Base-by-base conservation (phyloP, 1,140 invertebrate genomes). In the Drosophila kohkoa region DNA sequence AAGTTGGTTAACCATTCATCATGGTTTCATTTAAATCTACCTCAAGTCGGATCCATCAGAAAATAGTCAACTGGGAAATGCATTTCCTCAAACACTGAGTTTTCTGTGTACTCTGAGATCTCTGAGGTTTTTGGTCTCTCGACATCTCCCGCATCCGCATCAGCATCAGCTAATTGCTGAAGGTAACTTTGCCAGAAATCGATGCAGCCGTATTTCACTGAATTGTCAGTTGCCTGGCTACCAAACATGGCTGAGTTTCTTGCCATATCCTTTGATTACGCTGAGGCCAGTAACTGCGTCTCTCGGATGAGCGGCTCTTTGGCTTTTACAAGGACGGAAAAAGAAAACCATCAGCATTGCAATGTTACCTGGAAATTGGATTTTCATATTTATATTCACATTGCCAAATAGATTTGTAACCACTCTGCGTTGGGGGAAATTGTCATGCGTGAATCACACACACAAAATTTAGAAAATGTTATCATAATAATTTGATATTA, bases 291-390 rank as follows among this genome's bases (percentile, higher is more conserved):
- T 11, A 13, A 13, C 11, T 43, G n/a, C n/a, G 41, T 43, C n/a
- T 43, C 10, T 43, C 41, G 41, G 41, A 13, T 43, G 41, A 43
- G 41, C 41, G 41, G n/a, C 41, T 43, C 41, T 25, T 52, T 30
- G 25, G 49, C 49, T 52, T 28, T 52, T 5, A 13, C 5, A 13
- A 3, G 4, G 30, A 16, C 7, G 7, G 8, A 13, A 25, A 20
- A 38, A 5, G 8, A 11, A 55, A 20, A 43, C 45, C 15, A 10
- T 16, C 38, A 45, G 45, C 41, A 74, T n/a, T 57, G 71, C 30
- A 63, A 41, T 10, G 60, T 41, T 45, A 41, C 59, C 35, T 54
- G 51, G 16, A 77, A 88, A 87, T 80, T 88, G 76, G 66, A 80
- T 87, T 87, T 86, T 66, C 70, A 32, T 46, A 64, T 65, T 70